Evolutionary conservation across 2,113 vertebrate species (phyloP).

Genomic region (Melierax canorus): DNA sequence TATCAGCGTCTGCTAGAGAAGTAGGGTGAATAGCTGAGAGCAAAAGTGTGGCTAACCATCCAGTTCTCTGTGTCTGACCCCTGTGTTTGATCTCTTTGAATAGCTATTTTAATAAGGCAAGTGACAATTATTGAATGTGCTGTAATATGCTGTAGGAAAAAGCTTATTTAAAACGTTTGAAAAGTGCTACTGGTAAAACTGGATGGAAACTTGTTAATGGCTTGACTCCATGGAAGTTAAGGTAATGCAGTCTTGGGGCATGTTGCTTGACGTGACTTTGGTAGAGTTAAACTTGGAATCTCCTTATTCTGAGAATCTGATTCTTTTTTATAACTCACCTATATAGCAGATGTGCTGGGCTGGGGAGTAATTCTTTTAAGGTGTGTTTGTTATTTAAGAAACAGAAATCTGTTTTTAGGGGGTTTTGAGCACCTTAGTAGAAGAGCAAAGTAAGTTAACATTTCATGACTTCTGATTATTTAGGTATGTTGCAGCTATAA

Average conservation of each 20-base stretch:
- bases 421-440: not conserved
- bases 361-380: not conserved
- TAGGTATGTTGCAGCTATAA: not conserved
- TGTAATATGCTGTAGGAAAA: not conserved
- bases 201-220: not conserved
- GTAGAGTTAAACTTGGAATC: not conserved
- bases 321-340: not conserved
- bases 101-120: not conserved
- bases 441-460: not conserved
- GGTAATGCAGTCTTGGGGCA: not conserved
- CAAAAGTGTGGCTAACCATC: not conserved
- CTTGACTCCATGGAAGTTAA: not conserved
- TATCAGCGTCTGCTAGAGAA: not conserved
- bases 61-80: not conserved
- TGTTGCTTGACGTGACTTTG: not conserved
- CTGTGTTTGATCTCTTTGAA: not conserved
- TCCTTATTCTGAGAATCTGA: not conserved
- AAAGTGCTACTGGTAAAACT: not conserved
- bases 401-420: not conserved
- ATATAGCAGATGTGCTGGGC: not conserved
- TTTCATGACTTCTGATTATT: not conserved
- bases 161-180: not conserved
- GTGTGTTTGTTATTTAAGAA: not conserved
- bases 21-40: not conserved
- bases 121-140: not conserved